phyloP scores from a whole-genome alignment of 2,113 vertebrate species.

The Cettia cetti region DNA sequence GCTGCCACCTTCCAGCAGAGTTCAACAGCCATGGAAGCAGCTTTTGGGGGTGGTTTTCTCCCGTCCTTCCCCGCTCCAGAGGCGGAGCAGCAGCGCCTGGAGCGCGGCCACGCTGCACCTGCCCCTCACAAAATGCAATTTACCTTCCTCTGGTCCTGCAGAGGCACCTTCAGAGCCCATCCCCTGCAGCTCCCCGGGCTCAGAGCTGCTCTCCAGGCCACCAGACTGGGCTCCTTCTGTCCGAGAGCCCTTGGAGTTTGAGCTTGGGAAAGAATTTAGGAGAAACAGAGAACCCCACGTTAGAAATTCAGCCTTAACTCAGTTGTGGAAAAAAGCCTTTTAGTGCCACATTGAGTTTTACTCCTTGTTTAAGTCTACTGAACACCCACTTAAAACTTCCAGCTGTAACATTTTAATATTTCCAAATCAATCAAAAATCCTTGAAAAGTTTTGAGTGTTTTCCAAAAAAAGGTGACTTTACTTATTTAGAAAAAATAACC shows the following conservation, averaged over 20 bases:
- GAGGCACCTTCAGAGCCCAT: slow-evolving; percentile 74
- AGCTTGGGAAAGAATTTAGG: slow-evolving; percentile 23
- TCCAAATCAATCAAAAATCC: background rate
- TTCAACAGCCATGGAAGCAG: background rate
- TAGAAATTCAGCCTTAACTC: background rate
- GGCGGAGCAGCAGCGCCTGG: background rate
- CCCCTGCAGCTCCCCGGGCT: slow-evolving; percentile 76
- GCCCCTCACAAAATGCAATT: rapidly evolving
- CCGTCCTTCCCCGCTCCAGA: background rate
- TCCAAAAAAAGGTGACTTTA: background rate
- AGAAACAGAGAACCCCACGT: rapidly evolving
- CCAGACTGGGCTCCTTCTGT: slow-evolving; percentile 65
- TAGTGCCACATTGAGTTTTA: background rate
- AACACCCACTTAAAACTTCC: background rate
- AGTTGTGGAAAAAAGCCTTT: background rate
- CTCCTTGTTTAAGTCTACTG: background rate
- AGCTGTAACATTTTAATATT: background rate
- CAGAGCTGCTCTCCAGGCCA: slow-evolving; percentile 75
- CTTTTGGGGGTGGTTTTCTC: rapidly evolving
- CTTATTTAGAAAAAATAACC: background rate
- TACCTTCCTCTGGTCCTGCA: slow-evolving; percentile 82
- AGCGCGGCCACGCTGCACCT: background rate
- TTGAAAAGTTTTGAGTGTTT: background rate
- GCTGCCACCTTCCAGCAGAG: background rate
- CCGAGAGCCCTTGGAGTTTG: slow-evolving; percentile 63